Evolutionary conservation across 2,113 vertebrate species (phyloP), one percentile per base, ranked within the genome.

Genomic region (Tapirus terrestris): DNA sequence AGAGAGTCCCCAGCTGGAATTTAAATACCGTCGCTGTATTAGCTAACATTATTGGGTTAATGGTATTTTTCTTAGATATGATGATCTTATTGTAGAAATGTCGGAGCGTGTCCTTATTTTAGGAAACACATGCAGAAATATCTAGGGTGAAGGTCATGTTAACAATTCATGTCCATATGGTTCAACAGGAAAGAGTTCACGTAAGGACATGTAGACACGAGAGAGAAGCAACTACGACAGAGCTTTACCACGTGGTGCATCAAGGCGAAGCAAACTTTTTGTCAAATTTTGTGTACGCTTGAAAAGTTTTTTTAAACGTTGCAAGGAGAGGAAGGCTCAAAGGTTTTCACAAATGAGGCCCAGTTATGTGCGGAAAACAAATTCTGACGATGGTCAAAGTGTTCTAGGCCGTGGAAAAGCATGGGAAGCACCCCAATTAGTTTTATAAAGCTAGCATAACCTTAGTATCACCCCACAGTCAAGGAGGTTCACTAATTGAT

Each of bases 191-290:
- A 18, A 11, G 20, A 2, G 45, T 27, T 43, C 20, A 27, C 16
- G 1, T 2, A 12, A 27, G 27, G 29, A 9, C 53, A 4, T 0
- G 3, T 8, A 45, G 48, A 25, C 25, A 0, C 3, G 33, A 23
- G 13, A 53, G 43, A 31, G 39, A 36, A 39, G 53, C 43, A 13
- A 33, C 3, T n/a, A 6, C 3, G 45, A 33, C 2, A 29, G 2
- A 16, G 7, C 0, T 1, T 33, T 8, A 8, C 20, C 18, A 8
- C 5, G 0, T 9, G 29, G 16, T 7, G 16, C 60, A 6, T 27
- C 0, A 8, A 48, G 48, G 48, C 4, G 7, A 20, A 48, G 43
- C 60, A 27, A 12, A 29, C 39, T 18, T 83, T 13, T 13, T 29
- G 56, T 63, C 60, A 76, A 10, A 21, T 65, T 56, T 45, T 27